Conservation (phyloP, 2,113 vertebrate species). For the Pteronura brasiliensis region DNA sequence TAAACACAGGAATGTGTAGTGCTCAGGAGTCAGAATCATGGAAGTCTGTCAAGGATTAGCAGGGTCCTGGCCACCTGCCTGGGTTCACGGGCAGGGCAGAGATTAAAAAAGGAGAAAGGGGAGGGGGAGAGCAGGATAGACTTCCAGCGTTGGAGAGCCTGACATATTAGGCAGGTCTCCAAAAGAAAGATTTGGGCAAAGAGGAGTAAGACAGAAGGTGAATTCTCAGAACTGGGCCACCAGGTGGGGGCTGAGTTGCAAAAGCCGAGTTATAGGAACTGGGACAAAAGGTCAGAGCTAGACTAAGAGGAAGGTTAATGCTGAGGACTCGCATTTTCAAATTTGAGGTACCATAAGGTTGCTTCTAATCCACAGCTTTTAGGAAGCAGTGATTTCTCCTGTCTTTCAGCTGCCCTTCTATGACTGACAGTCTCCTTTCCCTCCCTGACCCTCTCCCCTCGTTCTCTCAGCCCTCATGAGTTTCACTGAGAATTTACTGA, state of each 20-base stretch:
- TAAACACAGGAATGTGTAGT: background rate
- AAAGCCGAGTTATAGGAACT: constrained; percentile 44
- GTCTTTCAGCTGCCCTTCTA: background rate
- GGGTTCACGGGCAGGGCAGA: constrained; percentile 74
- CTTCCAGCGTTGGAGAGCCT: constrained; percentile 53
- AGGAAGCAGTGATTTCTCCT: background rate
- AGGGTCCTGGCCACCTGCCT: constrained; percentile 70
- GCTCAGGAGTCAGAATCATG: constrained; percentile 24
- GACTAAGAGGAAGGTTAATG: background rate
- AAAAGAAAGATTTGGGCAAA: constrained; percentile 47
- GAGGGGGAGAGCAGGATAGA: background rate
- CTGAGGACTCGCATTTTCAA: background rate
- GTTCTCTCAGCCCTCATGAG: background rate
- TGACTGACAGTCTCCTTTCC: background rate
- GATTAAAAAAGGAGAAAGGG: constrained; percentile 49
- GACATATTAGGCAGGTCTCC: constrained; percentile 73
- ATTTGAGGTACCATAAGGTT: background rate
- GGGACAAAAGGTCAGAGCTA: constrained; percentile 54
- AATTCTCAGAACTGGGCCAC: constrained; percentile 67
- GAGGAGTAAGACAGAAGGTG: constrained; percentile 67
- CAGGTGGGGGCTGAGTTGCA: constrained; percentile 53
- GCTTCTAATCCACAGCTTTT: background rate
- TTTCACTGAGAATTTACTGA: background rate
- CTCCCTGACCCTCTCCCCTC: background rate
- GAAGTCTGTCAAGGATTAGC: constrained; percentile 70